Evolutionary conservation across 2,797 vertebrate genomes (phyloP), one percentile per base, ranked within the genome.

Genomic region (Microctenopoma steveboyesi): DNA sequence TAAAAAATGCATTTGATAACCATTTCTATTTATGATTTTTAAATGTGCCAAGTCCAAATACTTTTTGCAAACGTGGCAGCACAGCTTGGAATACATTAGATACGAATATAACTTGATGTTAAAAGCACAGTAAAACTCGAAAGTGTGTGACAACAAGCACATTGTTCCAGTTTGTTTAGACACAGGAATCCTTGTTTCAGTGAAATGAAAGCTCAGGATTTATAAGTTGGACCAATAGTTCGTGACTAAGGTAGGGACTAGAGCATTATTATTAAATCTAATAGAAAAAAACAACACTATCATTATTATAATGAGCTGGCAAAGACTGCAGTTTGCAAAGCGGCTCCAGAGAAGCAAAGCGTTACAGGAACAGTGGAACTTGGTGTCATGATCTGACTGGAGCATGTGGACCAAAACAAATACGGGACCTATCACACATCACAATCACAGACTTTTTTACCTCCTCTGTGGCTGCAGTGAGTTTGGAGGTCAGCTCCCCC

Each of bases 381-480:
- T 22, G 1, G 22, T 22, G 22, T 22, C 22, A 22, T 22, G 22
- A 22, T 22, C 22, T 22, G 22, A 22, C 22, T 22, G 22, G 18
- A 18, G 18, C 18, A 18, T 18, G 18, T 18, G 18, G 22, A 22
- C 22, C 22, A 22, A 22, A 22, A 22, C 22, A 22, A 22, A 22
- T 22, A 22, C 22, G 22, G 22, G 22, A 22, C 2, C 22, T 22
- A 22, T 22, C 22, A 22, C 22, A 22, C 22, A 22, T 22, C 22
- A 22, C 22, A 22, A 22, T 22, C 22, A 22, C 22, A 22, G 22
- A 22, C 22, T 22, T 22, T 48, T 89, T 88, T 92, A 93, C 98
- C 96, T 99, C 96, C 66, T 94, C 94, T 81, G 93, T 96, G 90
- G 98, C 96, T 64, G 92, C 91, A 33, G 89, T 86, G 79, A 99